Conservation (phyloP, 2,113 vertebrate genomes). For the Lonchura striata region DNA sequence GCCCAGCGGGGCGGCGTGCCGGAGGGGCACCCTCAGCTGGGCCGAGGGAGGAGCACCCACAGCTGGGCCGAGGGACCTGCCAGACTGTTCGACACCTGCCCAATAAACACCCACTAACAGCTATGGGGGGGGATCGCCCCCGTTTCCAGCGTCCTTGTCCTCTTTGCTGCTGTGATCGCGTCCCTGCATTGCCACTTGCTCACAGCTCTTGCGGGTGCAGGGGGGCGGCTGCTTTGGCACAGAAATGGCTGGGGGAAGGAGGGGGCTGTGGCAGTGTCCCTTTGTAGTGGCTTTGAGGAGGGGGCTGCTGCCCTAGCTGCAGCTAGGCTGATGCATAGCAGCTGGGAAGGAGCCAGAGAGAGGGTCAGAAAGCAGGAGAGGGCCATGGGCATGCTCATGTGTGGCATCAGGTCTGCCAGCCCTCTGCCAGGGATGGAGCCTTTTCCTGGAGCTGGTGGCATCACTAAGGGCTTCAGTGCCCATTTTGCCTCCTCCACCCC, state of each 20-base stretch:
- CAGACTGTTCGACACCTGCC: conserved; percentile 23
- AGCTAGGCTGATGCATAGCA: background rate
- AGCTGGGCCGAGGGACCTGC: background rate
- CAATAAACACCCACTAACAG: conserved; percentile 51
- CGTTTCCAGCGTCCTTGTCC: conserved; percentile 36
- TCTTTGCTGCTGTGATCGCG: conserved; percentile 18
- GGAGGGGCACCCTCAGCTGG: background rate
- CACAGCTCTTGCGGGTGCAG: fast-evolving
- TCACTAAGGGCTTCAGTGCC: background rate
- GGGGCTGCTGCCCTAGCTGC: background rate
- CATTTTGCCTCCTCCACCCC: background rate
- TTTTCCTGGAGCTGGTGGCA: background rate
- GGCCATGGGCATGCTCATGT: background rate
- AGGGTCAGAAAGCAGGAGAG: background rate
- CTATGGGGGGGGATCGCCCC: conserved; percentile 9
- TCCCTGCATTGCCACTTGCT: background rate
- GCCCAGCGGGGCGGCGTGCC: background rate
- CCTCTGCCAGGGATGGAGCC: background rate
- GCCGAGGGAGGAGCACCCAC: background rate
- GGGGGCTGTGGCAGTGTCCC: background rate
- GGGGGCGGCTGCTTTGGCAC: background rate
- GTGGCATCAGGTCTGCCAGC: background rate
- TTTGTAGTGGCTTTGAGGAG: background rate
- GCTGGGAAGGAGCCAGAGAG: background rate
- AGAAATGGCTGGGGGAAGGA: background rate